phyloP scores from a whole-genome alignment of 1,140 invertebrate species.

The Eciton burchellii region DNA sequence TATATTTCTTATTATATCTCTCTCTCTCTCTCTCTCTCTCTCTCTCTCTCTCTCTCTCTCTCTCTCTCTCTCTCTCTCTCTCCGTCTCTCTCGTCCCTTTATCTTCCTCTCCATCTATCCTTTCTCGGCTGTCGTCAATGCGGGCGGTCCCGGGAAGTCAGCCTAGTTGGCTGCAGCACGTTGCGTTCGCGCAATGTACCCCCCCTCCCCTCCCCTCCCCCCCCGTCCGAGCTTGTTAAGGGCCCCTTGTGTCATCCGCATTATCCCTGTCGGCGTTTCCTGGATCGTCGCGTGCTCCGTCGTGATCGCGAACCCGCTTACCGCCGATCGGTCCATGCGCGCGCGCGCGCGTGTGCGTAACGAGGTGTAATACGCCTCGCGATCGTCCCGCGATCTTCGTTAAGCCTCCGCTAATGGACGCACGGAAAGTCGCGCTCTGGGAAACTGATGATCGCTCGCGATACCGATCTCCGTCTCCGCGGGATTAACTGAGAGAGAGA shows the following conservation, averaged over 20 bases:
- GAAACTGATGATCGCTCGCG: conserved; percentile 15
- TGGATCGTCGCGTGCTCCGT: conserved; percentile 73
- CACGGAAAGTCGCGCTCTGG: conserved; percentile 23
- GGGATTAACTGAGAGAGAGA: too few relatives aligned
- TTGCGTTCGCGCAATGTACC: conserved; percentile 69
- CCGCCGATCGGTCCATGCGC: conserved; percentile 18
- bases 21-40: conserved; percentile 8
- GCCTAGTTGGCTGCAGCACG: conserved; percentile 72
- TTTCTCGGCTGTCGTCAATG: conserved; percentile 66
- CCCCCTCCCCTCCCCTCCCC: too few relatives aligned
- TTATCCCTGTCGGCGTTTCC: conserved; percentile 70
- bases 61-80: conserved; percentile 24
- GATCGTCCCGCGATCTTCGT: conserved; percentile 55
- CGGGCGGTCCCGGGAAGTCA: conserved; percentile 71
- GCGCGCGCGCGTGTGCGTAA: conserved; percentile 29
- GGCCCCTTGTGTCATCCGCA: conserved; percentile 69
- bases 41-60: background rate
- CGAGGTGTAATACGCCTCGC: conserved; percentile 55
- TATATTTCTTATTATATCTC: conserved; percentile 39
- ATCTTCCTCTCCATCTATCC: conserved; percentile 8
- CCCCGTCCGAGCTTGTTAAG: conserved; percentile 73
- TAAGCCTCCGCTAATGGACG: conserved; percentile 62
- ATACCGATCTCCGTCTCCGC: background rate
- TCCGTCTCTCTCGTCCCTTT: background rate
- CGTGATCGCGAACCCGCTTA: conserved; percentile 37